Base-by-base conservation (phyloP, 2,888 invertebrate species). In the Caenorhabditis panamensis region DNA sequence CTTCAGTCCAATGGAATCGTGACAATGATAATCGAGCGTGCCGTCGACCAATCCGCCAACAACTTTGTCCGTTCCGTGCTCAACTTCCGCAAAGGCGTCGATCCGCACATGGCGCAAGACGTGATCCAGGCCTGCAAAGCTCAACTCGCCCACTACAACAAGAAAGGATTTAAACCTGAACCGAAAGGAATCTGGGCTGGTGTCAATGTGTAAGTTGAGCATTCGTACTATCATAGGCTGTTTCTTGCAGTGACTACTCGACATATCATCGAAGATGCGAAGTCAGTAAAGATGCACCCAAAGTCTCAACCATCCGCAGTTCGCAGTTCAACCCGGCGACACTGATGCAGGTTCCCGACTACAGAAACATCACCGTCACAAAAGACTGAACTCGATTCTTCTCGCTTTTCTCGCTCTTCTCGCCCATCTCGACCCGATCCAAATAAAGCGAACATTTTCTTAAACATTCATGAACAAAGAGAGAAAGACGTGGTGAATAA, bases 1-100 rank as follows among this genome's bases (percentile, higher is more conserved):
- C 49, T 80, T 8, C 31, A 56, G 51, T 22, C 67, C 8, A 75
- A 75, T 26, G 79, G 79, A 56, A 24, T 79, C 13, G 36, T 63
- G 24, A 73, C 72, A 0, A 9, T 73, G 63, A 56, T 63, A 2
- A 13, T 73, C 9, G 72, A 73, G 22, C 44, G 72, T 37, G 47
- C 72, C 1, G n/a, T 31, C 2, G 49, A 36, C 2, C 56, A 47
- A 20, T 2, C 3, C 6, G 22, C 72, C 3, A 8, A 16, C 13
- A 47, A 24, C 18, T 73, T 31, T 22, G 28, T 54, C 11, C 54
- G 58, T 16, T 13, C 18, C 13, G 72, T 73, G 11, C 31, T 73
- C 3, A 36, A 1, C 13, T 73, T 47, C 18, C 28, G 18, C 1
- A 73, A 73, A 49, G 36, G 8, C 13, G 6, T 20, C 0, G 72